phyloP scores from a whole-genome alignment of 2,797 vertebrate genomes.

The Chrosomus eos region DNA sequence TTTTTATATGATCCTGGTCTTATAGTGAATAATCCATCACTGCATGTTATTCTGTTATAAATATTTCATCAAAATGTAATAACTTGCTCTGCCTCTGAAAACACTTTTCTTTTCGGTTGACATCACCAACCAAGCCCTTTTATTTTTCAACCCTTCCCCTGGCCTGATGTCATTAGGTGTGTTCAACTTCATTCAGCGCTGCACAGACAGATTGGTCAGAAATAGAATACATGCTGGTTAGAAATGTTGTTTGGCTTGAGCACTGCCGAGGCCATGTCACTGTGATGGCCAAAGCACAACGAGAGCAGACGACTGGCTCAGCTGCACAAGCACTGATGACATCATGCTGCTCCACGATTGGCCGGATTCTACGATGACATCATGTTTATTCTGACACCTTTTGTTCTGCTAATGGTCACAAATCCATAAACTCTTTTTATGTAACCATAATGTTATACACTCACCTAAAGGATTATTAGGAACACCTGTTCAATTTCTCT shows the following conservation, averaged over 20 bases:
- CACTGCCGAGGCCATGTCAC: accelerated
- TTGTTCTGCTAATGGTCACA: background rate
- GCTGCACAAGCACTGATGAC: background rate
- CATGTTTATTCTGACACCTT: background rate
- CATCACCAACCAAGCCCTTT: background rate
- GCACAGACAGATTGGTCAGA: background rate
- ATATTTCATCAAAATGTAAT: background rate
- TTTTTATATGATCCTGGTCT: background rate
- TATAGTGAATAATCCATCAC: too few species aligned
- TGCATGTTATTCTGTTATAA: background rate
- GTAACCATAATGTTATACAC: background rate
- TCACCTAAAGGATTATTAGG: too few species aligned
- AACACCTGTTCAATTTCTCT: too few species aligned
- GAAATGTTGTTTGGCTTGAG: background rate
- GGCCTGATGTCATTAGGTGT: background rate
- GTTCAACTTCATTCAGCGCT: background rate
- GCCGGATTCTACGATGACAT: background rate
- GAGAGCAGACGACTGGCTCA: background rate
- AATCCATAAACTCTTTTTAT: background rate
- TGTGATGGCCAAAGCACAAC: background rate
- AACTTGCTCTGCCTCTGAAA: background rate
- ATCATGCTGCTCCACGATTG: background rate
- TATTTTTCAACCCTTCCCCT: background rate
- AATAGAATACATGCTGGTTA: background rate
- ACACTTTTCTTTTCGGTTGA: background rate